These are phyloP conservation scores for Salvelinus fontinalis DNA, from an alignment of 2,113 vertebrate genomes.

Conservation along the genomic window DNA sequence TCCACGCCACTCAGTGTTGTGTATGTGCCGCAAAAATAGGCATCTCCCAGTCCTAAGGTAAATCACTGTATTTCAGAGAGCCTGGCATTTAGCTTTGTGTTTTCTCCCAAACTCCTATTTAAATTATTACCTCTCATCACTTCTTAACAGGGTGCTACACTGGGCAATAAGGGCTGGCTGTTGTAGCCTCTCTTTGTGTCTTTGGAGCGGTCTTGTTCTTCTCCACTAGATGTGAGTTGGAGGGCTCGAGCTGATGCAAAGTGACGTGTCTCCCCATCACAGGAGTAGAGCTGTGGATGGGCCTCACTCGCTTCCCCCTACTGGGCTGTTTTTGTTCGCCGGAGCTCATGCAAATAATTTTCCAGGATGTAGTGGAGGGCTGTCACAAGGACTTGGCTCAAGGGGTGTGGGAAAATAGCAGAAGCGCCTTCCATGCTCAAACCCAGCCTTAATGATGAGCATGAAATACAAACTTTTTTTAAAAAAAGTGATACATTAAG, in stretches of 20 bases:
- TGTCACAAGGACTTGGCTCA: conserved; percentile 80
- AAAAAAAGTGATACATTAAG: conserved; percentile 67
- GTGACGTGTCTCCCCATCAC: conserved; percentile 72
- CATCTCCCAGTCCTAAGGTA: conserved; percentile 5
- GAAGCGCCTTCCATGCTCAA: conserved; percentile 72
- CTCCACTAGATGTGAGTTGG: conserved; percentile 66
- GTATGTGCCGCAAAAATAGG: not conserved
- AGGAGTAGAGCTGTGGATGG: conserved; percentile 64
- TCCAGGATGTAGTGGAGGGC: conserved; percentile 77
- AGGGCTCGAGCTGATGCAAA: conserved; percentile 72
- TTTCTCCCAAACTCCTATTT: not conserved
- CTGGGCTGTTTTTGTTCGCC: conserved; percentile 78
- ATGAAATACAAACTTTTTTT: conserved; percentile 78
- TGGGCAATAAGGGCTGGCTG: not conserved
- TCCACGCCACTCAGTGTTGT: not conserved
- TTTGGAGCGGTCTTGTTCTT: conserved; percentile 61
- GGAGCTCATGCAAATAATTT: conserved; percentile 78
- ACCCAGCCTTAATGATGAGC: conserved; percentile 71
- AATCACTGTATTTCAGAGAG: conserved; percentile 36
- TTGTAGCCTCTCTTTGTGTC: conserved; percentile 47
- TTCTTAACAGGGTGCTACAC: conserved; percentile 1
- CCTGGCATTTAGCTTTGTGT: conserved; percentile 19
- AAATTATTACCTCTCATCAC: conserved; percentile 34
- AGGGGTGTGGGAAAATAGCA: conserved; percentile 79
- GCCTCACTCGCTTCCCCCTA: conserved; percentile 65